phyloP scores from a whole-genome alignment of 2,888 invertebrate species.

The Drosophila mayaguana region DNA sequence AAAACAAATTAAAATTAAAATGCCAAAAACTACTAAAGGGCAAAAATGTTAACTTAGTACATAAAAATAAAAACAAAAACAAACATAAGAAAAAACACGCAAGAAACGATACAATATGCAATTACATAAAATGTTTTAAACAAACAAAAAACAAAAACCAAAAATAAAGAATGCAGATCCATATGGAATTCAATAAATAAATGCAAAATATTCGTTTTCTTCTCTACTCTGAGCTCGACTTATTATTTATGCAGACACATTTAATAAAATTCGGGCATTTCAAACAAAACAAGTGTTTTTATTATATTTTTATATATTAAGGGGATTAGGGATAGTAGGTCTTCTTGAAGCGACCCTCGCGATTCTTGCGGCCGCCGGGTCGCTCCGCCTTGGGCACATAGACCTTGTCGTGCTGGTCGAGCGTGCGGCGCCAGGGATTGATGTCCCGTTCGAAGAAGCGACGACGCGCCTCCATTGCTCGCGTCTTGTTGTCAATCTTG shows the following conservation, averaged over 20 bases:
- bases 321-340: slow-evolving; percentile 88
- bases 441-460: slow-evolving; percentile 90
- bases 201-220: slow-evolving; percentile 24
- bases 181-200: slow-evolving; percentile 54
- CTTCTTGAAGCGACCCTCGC: slow-evolving; percentile 87
- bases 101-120: slow-evolving; percentile 63
- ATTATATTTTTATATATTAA: too few species aligned
- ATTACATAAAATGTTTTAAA: slow-evolving; percentile 71
- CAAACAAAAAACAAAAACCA: slow-evolving; percentile 36
- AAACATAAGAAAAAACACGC: slow-evolving; percentile 14
- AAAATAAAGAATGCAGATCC: slow-evolving; percentile 58
- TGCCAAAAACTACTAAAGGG: slow-evolving; percentile 64
- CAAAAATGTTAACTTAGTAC: slow-evolving; percentile 72
- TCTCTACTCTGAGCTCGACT: not conserved
- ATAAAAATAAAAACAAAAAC: slow-evolving; percentile 37
- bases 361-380: slow-evolving; percentile 87
- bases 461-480: slow-evolving; percentile 89
- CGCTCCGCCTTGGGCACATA: slow-evolving; percentile 90
- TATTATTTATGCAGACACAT: not conserved
- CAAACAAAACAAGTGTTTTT: not conserved
- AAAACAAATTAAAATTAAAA: slow-evolving; percentile 42
- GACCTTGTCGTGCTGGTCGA: slow-evolving; percentile 88
- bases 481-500: slow-evolving; percentile 89
- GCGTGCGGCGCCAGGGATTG: slow-evolving; percentile 88
- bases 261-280: slow-evolving; percentile 11